Evolutionary conservation across 2,113 vertebrate species (phyloP), one percentile per base, ranked within the genome.

Genomic region (Clarias gariepinus): DNA sequence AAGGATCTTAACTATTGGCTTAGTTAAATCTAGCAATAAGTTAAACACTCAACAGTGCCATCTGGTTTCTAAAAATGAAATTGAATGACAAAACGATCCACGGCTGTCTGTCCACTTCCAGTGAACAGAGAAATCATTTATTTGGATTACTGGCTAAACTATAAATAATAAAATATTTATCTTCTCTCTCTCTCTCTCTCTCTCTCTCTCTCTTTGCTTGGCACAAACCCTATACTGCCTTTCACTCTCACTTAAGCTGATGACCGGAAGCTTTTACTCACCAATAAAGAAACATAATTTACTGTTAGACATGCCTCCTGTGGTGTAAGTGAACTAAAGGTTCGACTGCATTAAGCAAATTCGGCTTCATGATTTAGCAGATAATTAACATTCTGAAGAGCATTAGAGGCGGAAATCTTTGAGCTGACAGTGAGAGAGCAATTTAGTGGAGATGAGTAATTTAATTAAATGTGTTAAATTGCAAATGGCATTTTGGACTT

Each of bases 301-400:
- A 55, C 88, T 88, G 87, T 60, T 86, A 84, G 85, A 81, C 81
- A 89, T 87, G 89, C 88, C 89, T 90, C 88, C 88, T 86, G 89
- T 85, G 47, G 91, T 89, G 89, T 85, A 88, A 90, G 88, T 90
- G 89, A 91, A 90, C 83, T 86, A 52, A 82, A 85, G 86, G 87
- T 91, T 89, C 83, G 77, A 82, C 79, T 87, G 82, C 86, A 92
- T 90, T 91, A 85, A 91, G 64, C 33, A 81, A 91, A 89, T 91
- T 91, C 89, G 87, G 83, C 87, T 87, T 90, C 86, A 85, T 87
- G 74, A 84, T 89, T 91, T 87, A 74, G 87, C 33, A 88, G 52
- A 89, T 88, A 86, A 88, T 87, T 90, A 89, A 90, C 89, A 87
- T 88, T 88, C 89, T 90, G 82, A 77, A 68, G 76, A 82, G 83